Evolutionary conservation across 92 coral and sea anemone genomes (phyloP).

Genomic region (Micromussa lordhowensis): DNA sequence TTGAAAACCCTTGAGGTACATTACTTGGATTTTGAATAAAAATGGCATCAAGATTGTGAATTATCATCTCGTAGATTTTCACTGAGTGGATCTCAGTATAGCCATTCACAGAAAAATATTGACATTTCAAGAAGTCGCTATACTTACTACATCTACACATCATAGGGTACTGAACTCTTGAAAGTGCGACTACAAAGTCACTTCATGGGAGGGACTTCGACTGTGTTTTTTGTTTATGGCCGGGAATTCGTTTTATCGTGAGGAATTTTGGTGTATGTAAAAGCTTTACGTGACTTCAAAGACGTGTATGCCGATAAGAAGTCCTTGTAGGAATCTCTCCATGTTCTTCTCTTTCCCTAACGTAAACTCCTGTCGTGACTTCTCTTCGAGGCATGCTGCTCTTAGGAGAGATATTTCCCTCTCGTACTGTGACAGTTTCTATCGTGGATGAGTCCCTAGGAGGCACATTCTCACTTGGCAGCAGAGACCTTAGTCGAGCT

Average conservation of each 20-base stretch:
- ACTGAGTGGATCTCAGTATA: not conserved
- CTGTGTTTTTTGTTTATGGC: not conserved
- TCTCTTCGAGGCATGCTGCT: slow-evolving; percentile 27
- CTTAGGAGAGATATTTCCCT: slow-evolving; percentile 30
- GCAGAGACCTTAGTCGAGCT: slow-evolving; percentile 79
- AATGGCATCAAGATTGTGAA: not conserved
- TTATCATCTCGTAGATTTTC: not conserved
- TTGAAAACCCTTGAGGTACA: not conserved
- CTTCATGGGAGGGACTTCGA: not conserved
- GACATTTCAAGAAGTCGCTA: not conserved
- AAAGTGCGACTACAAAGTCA: not conserved
- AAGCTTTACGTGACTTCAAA: not conserved
- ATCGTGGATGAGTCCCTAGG: slow-evolving; percentile 35
- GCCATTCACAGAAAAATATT: not conserved
- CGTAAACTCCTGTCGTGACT: slow-evolving; percentile 14
- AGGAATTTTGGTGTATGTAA: not conserved
- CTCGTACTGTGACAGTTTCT: slow-evolving; percentile 36
- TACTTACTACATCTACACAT: not conserved
- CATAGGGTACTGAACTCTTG: not conserved
- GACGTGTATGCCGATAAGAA: slow-evolving; percentile 13
- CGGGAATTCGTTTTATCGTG: not conserved
- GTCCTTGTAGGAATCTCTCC: slow-evolving; percentile 6
- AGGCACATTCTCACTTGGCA: slow-evolving; percentile 78
- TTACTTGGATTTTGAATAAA: not conserved
- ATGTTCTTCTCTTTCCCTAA: slow-evolving; percentile 18